Conservation (phyloP, 2,797 vertebrate genomes). For the Typhlichthys eigenmanni region DNA sequence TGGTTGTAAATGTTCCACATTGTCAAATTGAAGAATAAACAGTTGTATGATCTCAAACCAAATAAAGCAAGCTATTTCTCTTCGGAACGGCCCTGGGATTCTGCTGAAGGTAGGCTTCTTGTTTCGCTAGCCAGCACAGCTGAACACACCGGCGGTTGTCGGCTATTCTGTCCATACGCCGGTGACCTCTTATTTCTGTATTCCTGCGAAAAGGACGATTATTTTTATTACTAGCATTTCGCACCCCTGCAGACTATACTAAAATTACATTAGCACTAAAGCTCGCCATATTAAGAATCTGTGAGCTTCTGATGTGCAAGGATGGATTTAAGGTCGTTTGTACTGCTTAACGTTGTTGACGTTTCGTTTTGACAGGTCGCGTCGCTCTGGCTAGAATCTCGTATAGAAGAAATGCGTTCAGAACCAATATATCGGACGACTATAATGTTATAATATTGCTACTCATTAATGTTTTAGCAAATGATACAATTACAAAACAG, state of each 20-base stretch:
- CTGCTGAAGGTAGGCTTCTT: conserved; percentile 58
- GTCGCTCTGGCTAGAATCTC: conserved; percentile 14
- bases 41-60: conserved; percentile 2
- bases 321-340: conserved; percentile 29
- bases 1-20: background rate
- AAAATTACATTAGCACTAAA: background rate
- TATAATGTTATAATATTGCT: background rate
- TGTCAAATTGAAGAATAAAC: background rate
- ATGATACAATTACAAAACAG: background rate
- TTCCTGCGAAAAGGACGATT: background rate
- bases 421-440: background rate
- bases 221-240: background rate
- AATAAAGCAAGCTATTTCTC: background rate
- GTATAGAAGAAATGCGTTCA: background rate
- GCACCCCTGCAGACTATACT: background rate
- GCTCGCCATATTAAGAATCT: background rate
- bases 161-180: conserved; percentile 21
- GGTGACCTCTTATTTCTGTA: conserved; percentile 37
- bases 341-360: conserved; percentile 48
- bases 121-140: conserved; percentile 44
- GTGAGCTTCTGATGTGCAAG: conserved; percentile 18
- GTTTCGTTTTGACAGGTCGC: conserved; percentile 52
- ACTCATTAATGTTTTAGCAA: too few relatives aligned
- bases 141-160: background rate
- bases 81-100: conserved; percentile 40